Evolutionary conservation across 2,113 vertebrate genomes (phyloP).

Genomic region (Scomber japonicus): DNA sequence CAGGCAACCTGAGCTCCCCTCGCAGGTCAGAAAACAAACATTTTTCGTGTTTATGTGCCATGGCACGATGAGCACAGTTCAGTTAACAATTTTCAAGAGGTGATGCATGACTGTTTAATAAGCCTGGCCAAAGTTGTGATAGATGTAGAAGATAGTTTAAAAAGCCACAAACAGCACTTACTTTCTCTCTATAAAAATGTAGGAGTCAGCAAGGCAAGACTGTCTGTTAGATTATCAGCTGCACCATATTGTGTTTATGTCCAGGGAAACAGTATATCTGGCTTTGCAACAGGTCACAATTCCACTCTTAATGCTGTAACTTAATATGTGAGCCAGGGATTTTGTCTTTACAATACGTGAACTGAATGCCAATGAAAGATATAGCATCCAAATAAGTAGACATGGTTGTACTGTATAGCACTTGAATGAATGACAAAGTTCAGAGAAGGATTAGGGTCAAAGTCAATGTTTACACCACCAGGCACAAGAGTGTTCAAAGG

Average conservation of each 20-base stretch:
- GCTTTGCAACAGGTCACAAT: neutral
- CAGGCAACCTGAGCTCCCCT: constrained; percentile 51
- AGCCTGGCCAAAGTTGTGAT: constrained; percentile 43
- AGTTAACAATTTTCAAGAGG: constrained; percentile 57
- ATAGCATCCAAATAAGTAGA: too few species aligned
- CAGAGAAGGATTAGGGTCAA: neutral
- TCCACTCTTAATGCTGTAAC: neutral
- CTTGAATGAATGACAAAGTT: neutral
- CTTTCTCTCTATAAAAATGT: constrained; percentile 33
- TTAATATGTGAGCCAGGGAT: neutral
- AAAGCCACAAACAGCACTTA: constrained; percentile 26
- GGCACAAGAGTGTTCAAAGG: neutral
- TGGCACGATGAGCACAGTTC: constrained; percentile 47
- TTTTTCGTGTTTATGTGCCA: constrained; percentile 64
- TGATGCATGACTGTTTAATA: constrained; percentile 68
- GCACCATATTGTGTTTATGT: constrained; percentile 18
- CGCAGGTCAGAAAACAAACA: constrained; percentile 68
- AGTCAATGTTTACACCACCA: neutral
- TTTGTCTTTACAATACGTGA: too few species aligned
- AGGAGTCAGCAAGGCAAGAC: neutral
- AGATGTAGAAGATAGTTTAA: constrained; percentile 31
- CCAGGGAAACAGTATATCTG: neutral
- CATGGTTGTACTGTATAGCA: too few species aligned
- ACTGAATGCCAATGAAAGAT: too few species aligned
- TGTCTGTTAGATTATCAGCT: constrained; percentile 18